Evolutionary conservation across 2,113 vertebrate species (phyloP), one percentile per base, ranked within the genome.

Genomic region (Ictidomys tridecemlineatus): DNA sequence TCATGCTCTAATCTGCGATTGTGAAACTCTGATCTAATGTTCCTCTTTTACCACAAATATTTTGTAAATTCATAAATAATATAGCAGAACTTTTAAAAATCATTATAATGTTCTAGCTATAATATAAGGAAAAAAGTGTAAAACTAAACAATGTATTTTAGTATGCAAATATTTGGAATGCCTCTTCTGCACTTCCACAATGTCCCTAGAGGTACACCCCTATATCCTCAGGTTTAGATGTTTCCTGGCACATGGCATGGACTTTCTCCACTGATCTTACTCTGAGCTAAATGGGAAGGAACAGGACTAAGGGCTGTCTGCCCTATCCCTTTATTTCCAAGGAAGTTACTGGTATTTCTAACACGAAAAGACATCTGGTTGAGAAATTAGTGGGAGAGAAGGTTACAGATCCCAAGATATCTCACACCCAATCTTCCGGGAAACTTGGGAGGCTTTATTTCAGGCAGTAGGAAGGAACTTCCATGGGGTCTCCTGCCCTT

Each of bases 31-130:
- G 24, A 86, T 48, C 9, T 39, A 63, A 91, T 12, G 5, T 22
- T 77, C n/a, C n/a, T 18, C 32, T 34, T 65, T 95, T 26, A 84
- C 24, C 79, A 73, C 1, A 85, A 42, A 84, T 82, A 89, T 32
- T 88, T 88, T 37, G 26, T 48, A 82, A 92, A 86, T 63, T 65
- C 26, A 82, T 67, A 92, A 48, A 80, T 70, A 56, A 65, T 53
- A 73, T 34, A 80, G 39, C 18, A 61, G 4, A 74, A 85, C 16
- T 86, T 82, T 28, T 26, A 37, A 39, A 86, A 84, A 22, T 91
- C 51, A 61, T 4, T 69, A 26, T n/a, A 85, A 77, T 72, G 28
- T 0, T 53, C 3, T 89, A 30, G 1, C 0, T 94, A 8, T n/a
- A 77, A 89, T 74, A 58, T 56, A 51, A 86, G 20, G 26, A 94